phyloP scores from a whole-genome alignment of 2,113 vertebrate species.

The Tupaia chinensis region DNA sequence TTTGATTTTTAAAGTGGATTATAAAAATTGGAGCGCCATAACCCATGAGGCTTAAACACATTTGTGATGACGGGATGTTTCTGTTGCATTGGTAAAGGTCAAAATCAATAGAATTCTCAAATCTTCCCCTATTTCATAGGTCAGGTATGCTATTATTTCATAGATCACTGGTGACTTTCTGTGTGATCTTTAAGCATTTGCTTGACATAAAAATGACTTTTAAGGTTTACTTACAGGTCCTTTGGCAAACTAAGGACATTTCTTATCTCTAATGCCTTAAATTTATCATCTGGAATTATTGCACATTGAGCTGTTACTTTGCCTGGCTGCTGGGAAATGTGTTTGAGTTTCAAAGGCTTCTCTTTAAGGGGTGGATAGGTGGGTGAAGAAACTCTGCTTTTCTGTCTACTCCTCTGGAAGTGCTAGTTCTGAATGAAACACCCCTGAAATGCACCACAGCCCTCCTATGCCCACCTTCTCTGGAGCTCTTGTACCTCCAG shows the following conservation, averaged over 20 bases:
- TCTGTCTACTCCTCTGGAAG: constrained; percentile 20
- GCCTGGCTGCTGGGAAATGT: constrained; percentile 36
- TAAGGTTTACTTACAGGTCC: constrained; percentile 61
- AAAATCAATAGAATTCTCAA: constrained; percentile 76
- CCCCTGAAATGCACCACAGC: not conserved
- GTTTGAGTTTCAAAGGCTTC: constrained; percentile 35
- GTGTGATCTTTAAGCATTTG: constrained; percentile 65
- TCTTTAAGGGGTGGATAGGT: not conserved
- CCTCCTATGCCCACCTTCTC: not conserved
- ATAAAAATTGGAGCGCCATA: constrained; percentile 44
- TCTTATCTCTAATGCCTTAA: constrained; percentile 44
- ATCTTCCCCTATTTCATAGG: constrained; percentile 30
- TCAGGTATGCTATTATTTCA: constrained; percentile 53
- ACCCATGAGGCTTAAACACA: not conserved
- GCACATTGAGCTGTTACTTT: constrained; percentile 42
- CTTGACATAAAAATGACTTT: constrained; percentile 69
- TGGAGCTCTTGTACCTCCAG: not conserved
- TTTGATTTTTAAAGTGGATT: constrained; percentile 57
- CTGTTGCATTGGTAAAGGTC: constrained; percentile 64
- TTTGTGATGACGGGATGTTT: constrained; percentile 40
- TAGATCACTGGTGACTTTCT: constrained; percentile 62
- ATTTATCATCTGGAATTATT: constrained; percentile 45
- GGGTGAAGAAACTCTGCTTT: constrained; percentile 10
- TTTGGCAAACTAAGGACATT: constrained; percentile 53
- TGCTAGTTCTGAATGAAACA: constrained; percentile 44